Evolutionary conservation across 2,888 invertebrate genomes (phyloP).

Genomic region (Amiota minor): DNA sequence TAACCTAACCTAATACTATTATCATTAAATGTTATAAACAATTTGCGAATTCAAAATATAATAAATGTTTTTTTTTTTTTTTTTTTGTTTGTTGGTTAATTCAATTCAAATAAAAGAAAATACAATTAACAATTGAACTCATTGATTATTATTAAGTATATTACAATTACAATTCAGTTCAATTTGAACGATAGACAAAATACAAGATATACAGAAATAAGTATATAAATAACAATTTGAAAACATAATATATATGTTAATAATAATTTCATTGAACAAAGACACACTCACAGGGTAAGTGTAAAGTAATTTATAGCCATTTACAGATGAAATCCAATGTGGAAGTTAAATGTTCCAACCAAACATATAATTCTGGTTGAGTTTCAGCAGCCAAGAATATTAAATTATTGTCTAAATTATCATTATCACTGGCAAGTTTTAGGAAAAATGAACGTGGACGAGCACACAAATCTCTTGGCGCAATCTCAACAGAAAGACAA

Average conservation of each 20-base stretch:
- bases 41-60: not conserved
- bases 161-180: too few relatives aligned
- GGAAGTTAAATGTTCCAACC: constrained; percentile 74
- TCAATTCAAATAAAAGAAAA: too few relatives aligned
- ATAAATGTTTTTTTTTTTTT: not conserved
- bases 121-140: too few relatives aligned
- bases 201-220: too few relatives aligned
- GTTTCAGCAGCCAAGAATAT: constrained; percentile 74
- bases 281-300: not conserved
- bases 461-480: constrained; percentile 74
- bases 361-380: constrained; percentile 72
- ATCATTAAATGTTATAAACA: constrained; percentile 16
- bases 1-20: constrained; percentile 7
- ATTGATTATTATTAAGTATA: too few relatives aligned
- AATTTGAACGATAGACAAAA: too few relatives aligned
- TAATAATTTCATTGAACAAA: not conserved
- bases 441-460: constrained; percentile 74
- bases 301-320: constrained; percentile 69
- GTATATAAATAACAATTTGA: too few relatives aligned
- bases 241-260: not conserved
- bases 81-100: too few relatives aligned
- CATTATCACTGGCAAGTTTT: constrained; percentile 50
- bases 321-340: constrained; percentile 71
- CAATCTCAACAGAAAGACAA: constrained; percentile 57
- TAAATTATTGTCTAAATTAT: constrained; percentile 53